phyloP scores from a whole-genome alignment of 2,888 invertebrate genomes.

The Ecliptopera silaceata region DNA sequence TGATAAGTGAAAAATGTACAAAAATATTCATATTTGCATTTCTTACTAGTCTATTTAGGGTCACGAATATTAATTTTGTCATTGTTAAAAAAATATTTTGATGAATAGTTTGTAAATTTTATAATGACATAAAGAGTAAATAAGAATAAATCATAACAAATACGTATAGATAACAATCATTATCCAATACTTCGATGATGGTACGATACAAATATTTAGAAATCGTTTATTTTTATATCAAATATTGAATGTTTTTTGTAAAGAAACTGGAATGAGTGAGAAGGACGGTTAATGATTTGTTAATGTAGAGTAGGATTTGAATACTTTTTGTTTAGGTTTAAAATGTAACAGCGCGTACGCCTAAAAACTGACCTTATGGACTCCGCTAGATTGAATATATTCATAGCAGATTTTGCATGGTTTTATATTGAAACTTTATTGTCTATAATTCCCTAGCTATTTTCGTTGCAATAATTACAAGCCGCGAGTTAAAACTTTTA shows the following conservation, averaged over 20 bases:
- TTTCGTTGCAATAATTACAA: too few relatives aligned
- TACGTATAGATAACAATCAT: constrained; percentile 47
- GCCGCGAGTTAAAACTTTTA: too few relatives aligned
- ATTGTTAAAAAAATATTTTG: constrained; percentile 53
- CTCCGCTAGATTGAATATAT: background rate
- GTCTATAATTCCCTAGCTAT: background rate
- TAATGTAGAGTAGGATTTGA: constrained; percentile 12
- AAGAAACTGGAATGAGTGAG: constrained; percentile 48
- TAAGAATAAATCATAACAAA: constrained; percentile 47
- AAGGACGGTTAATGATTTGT: constrained; percentile 46
- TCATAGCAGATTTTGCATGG: background rate
- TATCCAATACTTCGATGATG: constrained; percentile 56
- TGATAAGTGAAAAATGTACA: constrained; percentile 79
- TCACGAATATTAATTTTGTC: constrained; percentile 61
- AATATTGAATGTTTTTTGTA: constrained; percentile 70
- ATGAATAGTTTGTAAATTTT: constrained; percentile 44
- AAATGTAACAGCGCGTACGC: constrained; percentile 34
- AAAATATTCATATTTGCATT: constrained; percentile 77
- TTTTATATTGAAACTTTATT: background rate
- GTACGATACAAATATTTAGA: constrained; percentile 59
- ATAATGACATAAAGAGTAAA: constrained; percentile 6
- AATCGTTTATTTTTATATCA: constrained; percentile 78
- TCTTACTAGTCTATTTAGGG: constrained; percentile 79
- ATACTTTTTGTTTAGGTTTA: constrained; percentile 27
- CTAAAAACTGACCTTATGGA: background rate